Evolutionary conservation across 2,797 vertebrate species (phyloP), one percentile per base, ranked within the genome.

Genomic region (Arrhamphus sclerolepis): DNA sequence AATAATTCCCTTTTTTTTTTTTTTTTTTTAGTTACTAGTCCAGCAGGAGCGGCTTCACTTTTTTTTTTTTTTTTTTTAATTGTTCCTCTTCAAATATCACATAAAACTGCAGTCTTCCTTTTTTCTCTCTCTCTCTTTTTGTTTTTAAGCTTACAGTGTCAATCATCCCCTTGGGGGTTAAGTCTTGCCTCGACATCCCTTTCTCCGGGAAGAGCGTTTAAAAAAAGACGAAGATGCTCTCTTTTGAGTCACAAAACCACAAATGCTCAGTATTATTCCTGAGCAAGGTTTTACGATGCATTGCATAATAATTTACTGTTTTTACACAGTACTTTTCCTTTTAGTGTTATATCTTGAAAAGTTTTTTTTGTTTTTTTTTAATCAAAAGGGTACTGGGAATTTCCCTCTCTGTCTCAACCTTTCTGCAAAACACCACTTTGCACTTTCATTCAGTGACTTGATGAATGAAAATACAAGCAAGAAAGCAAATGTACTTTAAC

Each of bases 201-300:
- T 70, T 62, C 16, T 68, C 48, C 41, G 53, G 34, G 16, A 66
- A 55, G 16, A 31, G 43, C 10, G 51, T 56, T 56, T 40, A 43
- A 8, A 10, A 52, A 46, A 11, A 55, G 44, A 24, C 5, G n/a
- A 42, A 39, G 11, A 48, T 16, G 13, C 13, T 13, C 34, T 28
- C 3, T 20, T 28, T 59, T 62, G 24, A 34, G 19, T 50, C 20
- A 57, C 14, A 41, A 46, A 55, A 38, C 34, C 6, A 20, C 24
- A 71, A 40, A 53, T 48, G 22, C 58, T 48, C 7, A 52, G 7
- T 7, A 28, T 31, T 51, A 26, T 62, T 47, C 34, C 34, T 38
- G 34, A 38, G 13, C 34, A 38, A 16, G 34, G 34, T 38, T 38
- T 38, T 28, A 38, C 9, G 42, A 17, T 29, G 42, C n/a, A 58